These are phyloP conservation scores for Agonopterix alstromeriana DNA, from an alignment of 2,888 invertebrate species.

Conservation along the genomic window DNA sequence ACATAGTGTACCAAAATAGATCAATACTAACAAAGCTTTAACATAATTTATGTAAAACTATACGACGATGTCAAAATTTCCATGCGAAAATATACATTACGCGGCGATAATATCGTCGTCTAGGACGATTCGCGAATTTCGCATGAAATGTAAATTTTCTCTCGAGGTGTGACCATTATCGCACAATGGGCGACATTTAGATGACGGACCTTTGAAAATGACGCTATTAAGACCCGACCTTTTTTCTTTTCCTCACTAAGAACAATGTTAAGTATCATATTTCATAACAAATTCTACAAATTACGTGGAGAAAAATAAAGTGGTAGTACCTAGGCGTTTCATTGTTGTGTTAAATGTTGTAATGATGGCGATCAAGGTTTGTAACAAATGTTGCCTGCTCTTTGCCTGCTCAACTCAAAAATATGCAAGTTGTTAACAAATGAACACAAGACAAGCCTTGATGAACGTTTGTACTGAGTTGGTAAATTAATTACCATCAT, in stretches of 20 bases:
- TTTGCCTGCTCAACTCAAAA: too few relatives aligned
- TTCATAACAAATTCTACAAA: not conserved
- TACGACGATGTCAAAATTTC: not conserved
- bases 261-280: not conserved
- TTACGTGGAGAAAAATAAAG: not conserved
- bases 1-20: not conserved
- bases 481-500: too few relatives aligned
- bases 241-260: slow-evolving; percentile 16
- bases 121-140: slow-evolving; percentile 1
- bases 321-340: not conserved
- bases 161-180: slow-evolving; percentile 32
- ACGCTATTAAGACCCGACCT: slow-evolving; percentile 17
- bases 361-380: too few relatives aligned
- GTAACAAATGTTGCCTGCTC: too few relatives aligned
- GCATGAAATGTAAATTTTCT: slow-evolving; percentile 32
- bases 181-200: slow-evolving; percentile 31
- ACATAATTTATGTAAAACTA: slow-evolving; percentile 4
- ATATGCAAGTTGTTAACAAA: too few relatives aligned
- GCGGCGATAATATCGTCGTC: not conserved
- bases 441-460: too few relatives aligned
- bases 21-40: not conserved
- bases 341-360: too few relatives aligned
- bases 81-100: slow-evolving; percentile 3
- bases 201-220: slow-evolving; percentile 30
- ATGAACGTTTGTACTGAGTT: too few relatives aligned